Base-by-base conservation (phyloP, 64 coral and sea anemone genomes). In the Montipora cactus region DNA sequence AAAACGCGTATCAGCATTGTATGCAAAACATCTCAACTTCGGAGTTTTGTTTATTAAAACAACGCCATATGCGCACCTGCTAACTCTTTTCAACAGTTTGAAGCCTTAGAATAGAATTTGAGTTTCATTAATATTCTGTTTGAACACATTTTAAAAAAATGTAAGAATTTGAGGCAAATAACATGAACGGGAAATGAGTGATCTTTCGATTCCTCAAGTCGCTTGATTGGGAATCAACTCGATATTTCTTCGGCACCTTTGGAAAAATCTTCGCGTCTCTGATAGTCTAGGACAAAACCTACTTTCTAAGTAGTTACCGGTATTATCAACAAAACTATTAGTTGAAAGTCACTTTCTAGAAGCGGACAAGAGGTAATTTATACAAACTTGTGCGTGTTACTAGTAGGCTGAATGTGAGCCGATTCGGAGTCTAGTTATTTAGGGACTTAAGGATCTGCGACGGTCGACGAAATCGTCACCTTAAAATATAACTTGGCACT, bases 11-110 rank as follows among this genome's bases (percentile, higher is more conserved):
- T 45, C 14, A 46, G 22, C 66, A 71, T 86, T 86, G 82, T 86
- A 86, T 86, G 82, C 82, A 86, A 86, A 86, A 86, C 66, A 86
- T 86, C 82, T 86, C 44, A 82, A 57, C 62, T 45, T 70, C 47
- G 62, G 82, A 71, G 62, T 86, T 66, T 47, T 86, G 82, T 86
- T 86, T 86, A 86, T 71, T 49, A 68, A 86, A 71, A 86, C 66
- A 86, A 67, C 47, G 18, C 22, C 25, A 82, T 5, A 21, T 16
- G 10, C 44, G 47, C 82, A 86, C 82, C 82, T 86, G 82, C 82
- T 44, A 47, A 16, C 46, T 47, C 7, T 46, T 86, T 19, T 72
- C 18, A 71, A 5, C 47, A 7, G 16, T 21, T 47, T 86, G 64
- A 71, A 11, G 66, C n/a, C 5, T 49, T 18, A 23, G 45, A 69